Evolutionary conservation across 2,113 vertebrate genomes (phyloP).

Genomic region (Charina bottae): DNA sequence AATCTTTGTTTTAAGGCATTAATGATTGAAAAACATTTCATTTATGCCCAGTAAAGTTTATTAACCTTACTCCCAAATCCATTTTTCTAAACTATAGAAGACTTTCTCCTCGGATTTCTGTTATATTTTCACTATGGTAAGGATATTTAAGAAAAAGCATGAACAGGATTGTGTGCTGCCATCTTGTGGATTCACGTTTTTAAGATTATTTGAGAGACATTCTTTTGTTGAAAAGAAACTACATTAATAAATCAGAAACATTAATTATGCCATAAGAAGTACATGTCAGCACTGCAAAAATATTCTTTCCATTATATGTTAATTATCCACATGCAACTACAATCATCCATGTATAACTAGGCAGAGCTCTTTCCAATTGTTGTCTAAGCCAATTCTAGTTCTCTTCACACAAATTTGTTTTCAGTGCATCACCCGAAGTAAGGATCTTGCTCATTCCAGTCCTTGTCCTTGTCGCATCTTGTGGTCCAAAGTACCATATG

Average conservation of each 20-base stretch:
- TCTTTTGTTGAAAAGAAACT: neutral
- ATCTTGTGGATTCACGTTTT: neutral
- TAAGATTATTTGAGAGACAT: fast-evolving
- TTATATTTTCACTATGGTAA: neutral
- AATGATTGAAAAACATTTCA: neutral
- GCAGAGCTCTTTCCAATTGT: neutral
- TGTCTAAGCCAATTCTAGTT: neutral
- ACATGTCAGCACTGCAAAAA: neutral
- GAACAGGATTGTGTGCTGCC: slow-evolving; percentile 17
- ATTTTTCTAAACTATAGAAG: neutral
- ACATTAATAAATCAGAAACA: neutral
- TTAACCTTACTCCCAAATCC: neutral
- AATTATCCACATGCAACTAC: neutral
- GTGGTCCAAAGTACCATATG: neutral
- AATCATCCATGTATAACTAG: neutral
- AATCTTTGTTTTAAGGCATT: neutral
- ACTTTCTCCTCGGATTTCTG: neutral
- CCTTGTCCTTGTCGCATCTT: neutral
- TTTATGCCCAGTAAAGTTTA: neutral
- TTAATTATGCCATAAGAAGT: neutral
- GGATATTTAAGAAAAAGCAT: neutral
- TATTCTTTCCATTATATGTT: neutral
- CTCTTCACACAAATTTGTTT: neutral
- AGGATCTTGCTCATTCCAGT: neutral
- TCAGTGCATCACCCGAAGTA: neutral